Conservation (phyloP, 2,888 invertebrate species). For the Argyra leucocephala region DNA sequence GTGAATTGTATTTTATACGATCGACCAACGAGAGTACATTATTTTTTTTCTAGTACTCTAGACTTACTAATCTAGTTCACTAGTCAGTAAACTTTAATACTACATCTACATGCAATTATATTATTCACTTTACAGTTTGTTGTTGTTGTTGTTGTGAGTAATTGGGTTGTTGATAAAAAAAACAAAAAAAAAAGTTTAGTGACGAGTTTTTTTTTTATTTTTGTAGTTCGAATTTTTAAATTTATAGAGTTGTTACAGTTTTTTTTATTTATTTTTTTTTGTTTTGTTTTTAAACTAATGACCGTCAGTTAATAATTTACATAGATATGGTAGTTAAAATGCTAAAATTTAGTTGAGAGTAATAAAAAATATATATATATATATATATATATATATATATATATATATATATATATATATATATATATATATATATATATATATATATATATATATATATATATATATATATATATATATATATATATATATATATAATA, state of each 20-base stretch:
- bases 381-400: neutral
- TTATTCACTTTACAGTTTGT: too few relatives aligned
- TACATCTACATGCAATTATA: too few relatives aligned
- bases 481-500: neutral
- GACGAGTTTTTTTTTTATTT: neutral
- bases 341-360: neutral
- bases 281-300: neutral
- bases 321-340: neutral
- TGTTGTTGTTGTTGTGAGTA: too few relatives aligned
- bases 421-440: neutral
- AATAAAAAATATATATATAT: neutral
- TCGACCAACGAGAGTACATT: too few relatives aligned
- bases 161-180: too few relatives aligned
- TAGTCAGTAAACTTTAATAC: too few relatives aligned
- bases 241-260: neutral
- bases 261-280: neutral
- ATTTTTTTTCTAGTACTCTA: too few relatives aligned
- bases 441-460: neutral
- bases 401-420: neutral
- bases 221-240: neutral
- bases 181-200: too few relatives aligned
- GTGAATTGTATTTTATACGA: too few relatives aligned
- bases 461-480: neutral
- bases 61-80: too few relatives aligned
- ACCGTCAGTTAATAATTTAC: neutral